Conservation (phyloP, 2,888 invertebrate genomes). For the Magallana nippona region DNA sequence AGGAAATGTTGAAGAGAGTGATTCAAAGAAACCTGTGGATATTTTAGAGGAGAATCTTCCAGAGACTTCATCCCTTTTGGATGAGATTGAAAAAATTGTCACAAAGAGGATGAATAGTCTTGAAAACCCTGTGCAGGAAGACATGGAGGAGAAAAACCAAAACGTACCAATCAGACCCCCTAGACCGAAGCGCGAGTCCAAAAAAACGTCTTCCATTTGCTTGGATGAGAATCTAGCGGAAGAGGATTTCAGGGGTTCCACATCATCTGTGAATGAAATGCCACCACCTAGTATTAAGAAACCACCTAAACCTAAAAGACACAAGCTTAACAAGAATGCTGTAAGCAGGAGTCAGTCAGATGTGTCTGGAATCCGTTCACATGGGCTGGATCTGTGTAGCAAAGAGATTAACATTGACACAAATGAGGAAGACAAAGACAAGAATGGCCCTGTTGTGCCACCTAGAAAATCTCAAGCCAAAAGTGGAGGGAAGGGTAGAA, state of each 20-base stretch:
- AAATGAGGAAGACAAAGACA: background rate
- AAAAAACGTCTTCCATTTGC: slow-evolving; percentile 39
- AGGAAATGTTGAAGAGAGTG: background rate
- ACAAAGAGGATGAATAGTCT: slow-evolving; percentile 50
- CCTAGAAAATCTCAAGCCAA: background rate
- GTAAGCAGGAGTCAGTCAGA: slow-evolving; percentile 72
- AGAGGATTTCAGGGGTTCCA: slow-evolving; percentile 59
- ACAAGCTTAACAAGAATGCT: slow-evolving; percentile 55
- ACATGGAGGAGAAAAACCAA: slow-evolving; percentile 16
- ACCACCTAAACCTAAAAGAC: slow-evolving; percentile 73
- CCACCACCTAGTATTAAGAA: slow-evolving; percentile 55
- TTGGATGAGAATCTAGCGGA: slow-evolving; percentile 52
- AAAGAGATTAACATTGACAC: background rate
- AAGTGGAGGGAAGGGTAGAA: slow-evolving; percentile 30
- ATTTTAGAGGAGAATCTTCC: slow-evolving; percentile 32
- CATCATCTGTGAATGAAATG: slow-evolving; percentile 52
- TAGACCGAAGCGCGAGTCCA: slow-evolving; percentile 64
- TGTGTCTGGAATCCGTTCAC: slow-evolving; percentile 63
- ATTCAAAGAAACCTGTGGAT: background rate
- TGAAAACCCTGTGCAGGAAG: background rate
- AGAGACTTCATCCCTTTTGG: slow-evolving; percentile 59
- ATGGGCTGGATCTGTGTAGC: slow-evolving; percentile 32
- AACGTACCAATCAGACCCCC: slow-evolving; percentile 66
- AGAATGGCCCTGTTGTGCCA: background rate
- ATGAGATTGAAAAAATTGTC: slow-evolving; percentile 63